Conservation (phyloP, 37 sponge, comb jelly and placozoan species). For the Mnemiopsis leidyi region DNA sequence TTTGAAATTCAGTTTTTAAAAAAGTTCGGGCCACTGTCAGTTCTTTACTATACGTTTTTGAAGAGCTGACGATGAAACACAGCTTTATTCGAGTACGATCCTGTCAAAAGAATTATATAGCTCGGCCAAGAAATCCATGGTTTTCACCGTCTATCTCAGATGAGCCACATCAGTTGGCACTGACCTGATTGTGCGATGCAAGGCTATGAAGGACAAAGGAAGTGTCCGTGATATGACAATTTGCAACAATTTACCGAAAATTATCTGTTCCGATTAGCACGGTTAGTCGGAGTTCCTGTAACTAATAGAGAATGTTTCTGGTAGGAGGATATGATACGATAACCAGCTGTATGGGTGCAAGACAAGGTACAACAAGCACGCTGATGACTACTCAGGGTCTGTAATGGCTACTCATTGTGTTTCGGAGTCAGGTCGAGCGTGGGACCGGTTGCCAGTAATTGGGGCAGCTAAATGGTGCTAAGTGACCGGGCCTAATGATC, state of each 20-base stretch:
- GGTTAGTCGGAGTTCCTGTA: neutral
- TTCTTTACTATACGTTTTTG: no score
- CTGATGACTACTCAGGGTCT: neutral
- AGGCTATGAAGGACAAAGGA: neutral
- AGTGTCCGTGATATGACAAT: neutral
- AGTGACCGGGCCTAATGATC: neutral
- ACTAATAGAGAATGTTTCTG: neutral
- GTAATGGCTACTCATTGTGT: no score
- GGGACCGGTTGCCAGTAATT: neutral
- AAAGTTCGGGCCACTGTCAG: no score
- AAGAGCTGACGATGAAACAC: no score
- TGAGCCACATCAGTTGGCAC: neutral
- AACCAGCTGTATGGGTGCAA: neutral
- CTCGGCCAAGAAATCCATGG: no score
- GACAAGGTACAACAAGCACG: neutral
- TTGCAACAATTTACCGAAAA: neutral
- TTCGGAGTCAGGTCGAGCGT: neutral
- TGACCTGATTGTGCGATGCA: neutral
- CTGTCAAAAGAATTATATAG: no score
- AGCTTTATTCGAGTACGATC: no score
- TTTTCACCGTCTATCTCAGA: no score
- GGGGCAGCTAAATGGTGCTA: neutral
- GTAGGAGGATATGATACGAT: neutral
- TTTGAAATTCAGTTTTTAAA: no score
- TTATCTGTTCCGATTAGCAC: neutral